Conservation (phyloP, 1,140 invertebrate genomes). For the Anagrus nilaparvatae region DNA sequence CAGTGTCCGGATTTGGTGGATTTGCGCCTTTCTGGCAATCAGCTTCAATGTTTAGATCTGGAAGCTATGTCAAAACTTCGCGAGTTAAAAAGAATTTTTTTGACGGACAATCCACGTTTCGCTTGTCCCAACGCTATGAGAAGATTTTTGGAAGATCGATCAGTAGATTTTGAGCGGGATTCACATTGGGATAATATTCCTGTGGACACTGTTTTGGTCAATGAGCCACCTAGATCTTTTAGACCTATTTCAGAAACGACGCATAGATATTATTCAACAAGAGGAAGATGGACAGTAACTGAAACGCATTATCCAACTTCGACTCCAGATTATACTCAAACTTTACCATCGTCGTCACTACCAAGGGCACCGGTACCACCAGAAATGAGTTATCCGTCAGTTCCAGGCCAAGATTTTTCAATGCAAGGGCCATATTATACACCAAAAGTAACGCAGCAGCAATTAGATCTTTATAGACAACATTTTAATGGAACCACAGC, state of each 20-base stretch:
- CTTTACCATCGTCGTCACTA: not conserved
- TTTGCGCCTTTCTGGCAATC: conserved; percentile 35
- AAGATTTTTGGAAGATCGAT: conserved; percentile 21
- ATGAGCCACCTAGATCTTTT: not conserved
- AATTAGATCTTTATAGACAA: conserved; percentile 25
- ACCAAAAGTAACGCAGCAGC: conserved; percentile 16
- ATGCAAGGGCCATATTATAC: conserved; percentile 21
- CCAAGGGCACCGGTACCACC: not conserved
- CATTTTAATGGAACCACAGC: conserved; percentile 1
- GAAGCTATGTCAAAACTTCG: conserved; percentile 22
- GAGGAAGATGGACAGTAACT: conserved; percentile 1
- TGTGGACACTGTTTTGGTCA: conserved; percentile 18
- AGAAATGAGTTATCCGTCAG: conserved; percentile 15
- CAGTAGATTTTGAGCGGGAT: conserved; percentile 27
- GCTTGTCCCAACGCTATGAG: conserved; percentile 32
- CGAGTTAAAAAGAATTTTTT: conserved; percentile 29
- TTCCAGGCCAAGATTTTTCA: conserved; percentile 2
- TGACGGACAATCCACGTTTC: conserved; percentile 32
- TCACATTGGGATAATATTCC: conserved; percentile 22
- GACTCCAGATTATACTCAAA: not conserved
- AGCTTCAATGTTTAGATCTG: conserved; percentile 30
- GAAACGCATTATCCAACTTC: conserved; percentile 7
- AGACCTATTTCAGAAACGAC: no score
- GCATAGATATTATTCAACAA: conserved; percentile 14
- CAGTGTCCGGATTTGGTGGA: conserved; percentile 28